Conservation (phyloP, 2,113 vertebrate species). For the Orthonyx spaldingii region DNA sequence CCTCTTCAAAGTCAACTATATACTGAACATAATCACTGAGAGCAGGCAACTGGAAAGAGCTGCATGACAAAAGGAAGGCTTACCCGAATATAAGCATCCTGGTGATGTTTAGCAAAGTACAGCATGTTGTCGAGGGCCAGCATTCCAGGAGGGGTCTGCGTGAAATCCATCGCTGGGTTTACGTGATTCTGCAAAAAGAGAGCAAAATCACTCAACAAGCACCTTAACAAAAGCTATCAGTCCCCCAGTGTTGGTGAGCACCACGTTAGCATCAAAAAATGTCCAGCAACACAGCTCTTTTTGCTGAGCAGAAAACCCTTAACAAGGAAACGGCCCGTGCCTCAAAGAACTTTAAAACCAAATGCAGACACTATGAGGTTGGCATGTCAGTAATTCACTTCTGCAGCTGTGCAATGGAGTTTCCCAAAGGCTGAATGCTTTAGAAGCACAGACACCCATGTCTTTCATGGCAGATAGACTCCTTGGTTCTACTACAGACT, state of each 20-base stretch:
- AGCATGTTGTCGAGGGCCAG: constrained; percentile 97
- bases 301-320: background rate
- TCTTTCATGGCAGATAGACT: background rate
- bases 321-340: background rate
- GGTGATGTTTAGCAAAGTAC: constrained; percentile 94
- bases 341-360: background rate
- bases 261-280: fast-evolving
- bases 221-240: background rate
- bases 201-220: background rate
- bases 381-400: background rate
- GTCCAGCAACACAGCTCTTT: background rate
- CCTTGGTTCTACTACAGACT: background rate
- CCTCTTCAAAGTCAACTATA: background rate
- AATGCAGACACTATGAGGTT: background rate
- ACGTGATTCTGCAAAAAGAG: constrained; percentile 86
- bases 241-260: too few relatives aligned
- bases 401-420: background rate
- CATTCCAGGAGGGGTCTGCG: constrained; percentile 97
- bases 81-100: constrained; percentile 95
- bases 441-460: background rate
- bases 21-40: background rate
- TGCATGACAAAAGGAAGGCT: constrained; percentile 12
- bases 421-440: background rate
- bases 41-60: background rate
- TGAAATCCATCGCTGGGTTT: constrained; percentile 98